Conservation (phyloP, 2,888 invertebrate species). For the Glaucopsyche alexis region DNA sequence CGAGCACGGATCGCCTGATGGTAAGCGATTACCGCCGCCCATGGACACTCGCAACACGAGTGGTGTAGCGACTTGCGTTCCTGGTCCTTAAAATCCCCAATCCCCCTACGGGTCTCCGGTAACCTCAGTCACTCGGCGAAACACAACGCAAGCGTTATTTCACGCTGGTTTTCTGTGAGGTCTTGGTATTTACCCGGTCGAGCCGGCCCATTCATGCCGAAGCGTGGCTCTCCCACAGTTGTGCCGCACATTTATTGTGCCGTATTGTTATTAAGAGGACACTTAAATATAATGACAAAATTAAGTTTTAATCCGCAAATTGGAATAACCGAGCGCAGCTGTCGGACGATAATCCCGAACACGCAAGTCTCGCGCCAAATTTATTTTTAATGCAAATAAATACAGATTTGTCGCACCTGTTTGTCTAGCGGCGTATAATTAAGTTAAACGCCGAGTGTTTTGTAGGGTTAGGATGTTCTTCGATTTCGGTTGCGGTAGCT, state of each 20-base stretch:
- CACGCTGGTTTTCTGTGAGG: too few relatives aligned
- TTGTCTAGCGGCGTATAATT: conserved; percentile 69
- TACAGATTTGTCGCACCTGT: conserved; percentile 74
- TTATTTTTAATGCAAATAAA: conserved; percentile 77
- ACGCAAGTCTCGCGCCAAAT: conserved; percentile 66
- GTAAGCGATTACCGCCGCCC: too few relatives aligned
- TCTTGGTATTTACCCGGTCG: too few relatives aligned
- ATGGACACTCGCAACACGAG: too few relatives aligned
- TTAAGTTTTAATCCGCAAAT: conserved; percentile 65
- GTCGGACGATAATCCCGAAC: conserved; percentile 69
- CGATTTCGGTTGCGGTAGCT: neutral
- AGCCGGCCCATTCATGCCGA: too few relatives aligned
- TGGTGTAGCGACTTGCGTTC: too few relatives aligned
- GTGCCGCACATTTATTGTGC: conserved; percentile 1
- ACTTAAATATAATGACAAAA: conserved; percentile 47
- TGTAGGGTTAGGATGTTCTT: conserved; percentile 38
- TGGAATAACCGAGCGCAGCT: conserved; percentile 55
- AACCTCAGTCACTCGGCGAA: too few relatives aligned
- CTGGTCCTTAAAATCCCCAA: too few relatives aligned
- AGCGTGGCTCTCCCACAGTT: too few relatives aligned
- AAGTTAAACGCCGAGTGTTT: conserved; percentile 73
- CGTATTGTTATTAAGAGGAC: conserved; percentile 8
- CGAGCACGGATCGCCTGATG: too few relatives aligned
- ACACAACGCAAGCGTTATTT: too few relatives aligned
- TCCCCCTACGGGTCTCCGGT: too few relatives aligned